These are phyloP conservation scores for Chondrosia reniformis DNA, from an alignment of 37 sponge, comb jelly and placozoan genomes.

Conservation along the genomic window DNA sequence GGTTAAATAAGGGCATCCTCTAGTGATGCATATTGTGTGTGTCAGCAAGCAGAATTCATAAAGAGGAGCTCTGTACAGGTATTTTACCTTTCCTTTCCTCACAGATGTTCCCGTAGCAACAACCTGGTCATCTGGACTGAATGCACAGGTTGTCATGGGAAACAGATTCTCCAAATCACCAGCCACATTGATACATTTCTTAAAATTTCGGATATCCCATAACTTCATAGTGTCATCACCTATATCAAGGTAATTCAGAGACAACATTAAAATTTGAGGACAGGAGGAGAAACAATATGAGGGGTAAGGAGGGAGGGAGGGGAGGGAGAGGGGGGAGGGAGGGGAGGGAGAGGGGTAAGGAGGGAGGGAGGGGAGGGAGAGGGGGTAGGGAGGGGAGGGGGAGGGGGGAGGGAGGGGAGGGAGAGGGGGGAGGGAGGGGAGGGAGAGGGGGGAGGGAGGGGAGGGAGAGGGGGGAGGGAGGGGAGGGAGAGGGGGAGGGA, in stretches of 20 bases:
- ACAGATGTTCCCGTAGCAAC: constrained; percentile 81
- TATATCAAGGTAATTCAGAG: too few relatives aligned
- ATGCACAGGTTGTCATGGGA: constrained; percentile 79
- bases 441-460: too few relatives aligned
- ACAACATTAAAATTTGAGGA: too few relatives aligned
- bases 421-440: too few relatives aligned
- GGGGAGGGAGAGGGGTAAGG: not conserved
- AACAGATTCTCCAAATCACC: constrained; percentile 56
- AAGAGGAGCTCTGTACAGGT: too few relatives aligned
- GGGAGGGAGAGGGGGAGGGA: too few relatives aligned
- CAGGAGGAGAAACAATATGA: not conserved
- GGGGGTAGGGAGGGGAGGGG: not conserved
- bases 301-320: not conserved
- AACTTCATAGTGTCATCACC: constrained; percentile 90
- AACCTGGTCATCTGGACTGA: constrained; percentile 90
- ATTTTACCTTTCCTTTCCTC: constrained; percentile 56
- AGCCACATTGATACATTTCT: constrained; percentile 62
- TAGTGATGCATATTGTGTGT: too few relatives aligned
- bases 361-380: not conserved
- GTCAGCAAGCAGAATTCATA: too few relatives aligned
- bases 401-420: too few relatives aligned
- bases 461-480: too few relatives aligned
- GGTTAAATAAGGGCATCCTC: too few relatives aligned
- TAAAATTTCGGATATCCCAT: constrained; percentile 87
- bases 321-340: not conserved